phyloP scores from a whole-genome alignment of 2,888 invertebrate species.

The Cheilosia pagana region DNA sequence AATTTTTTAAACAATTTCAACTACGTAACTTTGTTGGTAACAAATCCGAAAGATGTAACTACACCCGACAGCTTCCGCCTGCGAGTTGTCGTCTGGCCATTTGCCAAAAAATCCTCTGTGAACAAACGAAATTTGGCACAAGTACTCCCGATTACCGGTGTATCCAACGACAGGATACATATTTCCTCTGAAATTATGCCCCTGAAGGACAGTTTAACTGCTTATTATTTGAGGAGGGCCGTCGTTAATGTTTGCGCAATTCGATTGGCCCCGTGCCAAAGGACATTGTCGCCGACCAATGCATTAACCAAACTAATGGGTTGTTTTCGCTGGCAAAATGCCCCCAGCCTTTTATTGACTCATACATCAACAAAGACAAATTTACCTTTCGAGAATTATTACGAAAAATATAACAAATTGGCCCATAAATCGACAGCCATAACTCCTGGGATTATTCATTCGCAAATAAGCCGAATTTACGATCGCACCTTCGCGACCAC shows the following conservation, averaged over 20 bases:
- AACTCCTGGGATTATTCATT: slow-evolving; percentile 73
- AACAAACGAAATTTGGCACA: slow-evolving; percentile 49
- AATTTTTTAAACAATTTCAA: slow-evolving; percentile 16
- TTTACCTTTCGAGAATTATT: slow-evolving; percentile 55
- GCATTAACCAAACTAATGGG: slow-evolving; percentile 60
- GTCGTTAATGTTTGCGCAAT: slow-evolving; percentile 60
- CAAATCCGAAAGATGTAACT: slow-evolving; percentile 56
- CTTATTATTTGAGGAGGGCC: slow-evolving; percentile 61
- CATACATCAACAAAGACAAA: slow-evolving; percentile 32
- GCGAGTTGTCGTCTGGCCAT: slow-evolving; percentile 31
- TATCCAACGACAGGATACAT: slow-evolving; percentile 34
- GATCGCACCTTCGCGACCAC: slow-evolving; percentile 61
- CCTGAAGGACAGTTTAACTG: slow-evolving; percentile 57
- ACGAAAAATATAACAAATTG: slow-evolving; percentile 71
- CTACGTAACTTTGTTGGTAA: slow-evolving; percentile 50
- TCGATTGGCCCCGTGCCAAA: slow-evolving; percentile 66
- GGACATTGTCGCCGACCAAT: slow-evolving; percentile 50
- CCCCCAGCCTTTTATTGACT: slow-evolving; percentile 47
- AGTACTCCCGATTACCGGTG: slow-evolving; percentile 48
- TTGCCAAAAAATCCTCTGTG: slow-evolving; percentile 36
- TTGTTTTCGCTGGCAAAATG: slow-evolving; percentile 60
- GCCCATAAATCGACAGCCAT: slow-evolving; percentile 65
- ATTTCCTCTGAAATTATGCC: slow-evolving; percentile 56
- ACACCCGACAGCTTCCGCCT: slow-evolving; percentile 58
- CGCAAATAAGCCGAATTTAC: slow-evolving; percentile 68